Percentiles rank a stretch among this genome's conserved stretches.
Evolutionary conservation across 2,888 invertebrate genomes (phyloP).

Genomic region (Andrena hattorfiana): DNA sequence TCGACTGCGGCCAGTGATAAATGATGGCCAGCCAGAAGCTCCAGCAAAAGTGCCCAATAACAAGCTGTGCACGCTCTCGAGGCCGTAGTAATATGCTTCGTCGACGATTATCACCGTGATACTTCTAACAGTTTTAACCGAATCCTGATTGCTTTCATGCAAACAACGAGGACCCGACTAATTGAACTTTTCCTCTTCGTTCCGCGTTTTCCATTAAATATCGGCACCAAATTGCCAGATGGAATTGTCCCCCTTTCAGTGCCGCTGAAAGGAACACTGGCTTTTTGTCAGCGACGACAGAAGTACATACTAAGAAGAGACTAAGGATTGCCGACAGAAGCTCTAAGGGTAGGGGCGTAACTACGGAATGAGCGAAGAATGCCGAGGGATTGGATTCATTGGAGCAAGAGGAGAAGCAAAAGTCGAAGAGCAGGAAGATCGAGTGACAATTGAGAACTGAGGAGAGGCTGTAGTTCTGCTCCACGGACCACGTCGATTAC

Average conservation of each 20-base stretch:
- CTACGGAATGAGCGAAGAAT: constrained; percentile 33
- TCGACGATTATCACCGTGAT: neutral
- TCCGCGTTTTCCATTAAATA: neutral
- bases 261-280: neutral
- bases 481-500: neutral
- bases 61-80: neutral
- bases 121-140: neutral
- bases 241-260: no score
- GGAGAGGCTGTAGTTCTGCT: neutral
- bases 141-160: neutral
- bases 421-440: neutral
- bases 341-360: constrained; percentile 37
- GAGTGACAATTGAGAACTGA: neutral
- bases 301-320: neutral
- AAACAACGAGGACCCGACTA: neutral
- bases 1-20: constrained; percentile 3
- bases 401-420: constrained; percentile 9
- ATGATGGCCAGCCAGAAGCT: constrained; percentile 5
- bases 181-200: neutral
- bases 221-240: neutral
- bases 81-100: neutral
- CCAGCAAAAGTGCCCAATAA: constrained; percentile 1
- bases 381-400: constrained; percentile 21
- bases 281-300: constrained; percentile 15
- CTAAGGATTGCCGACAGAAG: neutral